A percentile compares a stretch with the other conserved stretches of the same genome.
phyloP scores from a whole-genome alignment of 2,797 vertebrate genomes.

The Danio choprae region DNA sequence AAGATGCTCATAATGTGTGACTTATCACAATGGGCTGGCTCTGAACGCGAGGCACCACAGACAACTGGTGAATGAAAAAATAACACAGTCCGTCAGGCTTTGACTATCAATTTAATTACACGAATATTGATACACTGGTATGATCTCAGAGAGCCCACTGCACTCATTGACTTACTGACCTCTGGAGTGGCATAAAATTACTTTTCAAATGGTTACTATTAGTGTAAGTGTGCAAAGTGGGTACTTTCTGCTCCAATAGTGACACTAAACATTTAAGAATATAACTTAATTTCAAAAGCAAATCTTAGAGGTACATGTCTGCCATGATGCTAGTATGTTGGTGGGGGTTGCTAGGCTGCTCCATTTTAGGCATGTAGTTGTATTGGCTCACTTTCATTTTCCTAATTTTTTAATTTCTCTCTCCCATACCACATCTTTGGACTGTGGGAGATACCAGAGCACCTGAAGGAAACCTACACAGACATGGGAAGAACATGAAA shows the following conservation, averaged over 20 bases:
- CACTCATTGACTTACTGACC: slow-evolving; percentile 6
- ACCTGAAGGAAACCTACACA: too few relatives aligned
- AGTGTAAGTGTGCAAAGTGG: not conserved
- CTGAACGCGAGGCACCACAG: not conserved
- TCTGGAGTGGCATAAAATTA: not conserved
- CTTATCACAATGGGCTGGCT: slow-evolving; percentile 1
- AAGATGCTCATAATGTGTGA: slow-evolving; percentile 23
- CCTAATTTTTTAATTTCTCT: too few relatives aligned
- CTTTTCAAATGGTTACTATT: not conserved
- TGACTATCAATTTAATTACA: slow-evolving; percentile 17
- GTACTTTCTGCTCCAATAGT: not conserved
- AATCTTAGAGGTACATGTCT: not conserved
- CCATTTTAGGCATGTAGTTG: not conserved
- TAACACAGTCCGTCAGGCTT: not conserved
- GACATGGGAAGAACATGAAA: too few relatives aligned
- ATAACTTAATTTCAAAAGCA: not conserved
- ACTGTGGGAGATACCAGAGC: too few relatives aligned
- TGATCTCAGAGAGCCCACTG: slow-evolving; percentile 4
- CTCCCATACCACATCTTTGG: too few relatives aligned
- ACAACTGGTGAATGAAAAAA: not conserved
- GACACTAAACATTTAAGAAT: not conserved
- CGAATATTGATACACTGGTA: not conserved
- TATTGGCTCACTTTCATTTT: too few relatives aligned
- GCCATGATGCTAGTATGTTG: not conserved
- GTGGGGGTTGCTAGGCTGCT: not conserved